A percentile compares a stretch with the other conserved stretches of the same genome.
These are phyloP conservation scores for Pelagia noctiluca DNA, from an alignment of 30 jellyfish, hydroid and myxozoan genomes.

Conservation along the genomic window DNA sequence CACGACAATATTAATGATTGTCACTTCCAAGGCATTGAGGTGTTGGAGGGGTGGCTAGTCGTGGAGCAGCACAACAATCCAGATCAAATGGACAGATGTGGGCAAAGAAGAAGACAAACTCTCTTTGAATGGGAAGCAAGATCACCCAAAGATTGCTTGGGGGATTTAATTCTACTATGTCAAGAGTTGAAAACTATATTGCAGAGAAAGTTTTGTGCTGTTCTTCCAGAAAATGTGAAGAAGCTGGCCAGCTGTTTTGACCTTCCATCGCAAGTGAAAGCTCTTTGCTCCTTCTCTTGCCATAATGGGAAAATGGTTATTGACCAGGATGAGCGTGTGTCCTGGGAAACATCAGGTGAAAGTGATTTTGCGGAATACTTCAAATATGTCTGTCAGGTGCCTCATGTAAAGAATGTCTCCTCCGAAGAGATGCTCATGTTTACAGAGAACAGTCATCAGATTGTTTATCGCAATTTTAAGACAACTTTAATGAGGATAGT, in stretches of 20 bases:
- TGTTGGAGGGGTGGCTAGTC: conserved; percentile 41
- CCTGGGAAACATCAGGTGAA: conserved; percentile 26
- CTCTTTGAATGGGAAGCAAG: conserved; percentile 20
- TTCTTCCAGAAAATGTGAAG: conserved; percentile 12
- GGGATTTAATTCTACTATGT: conserved; percentile 9
- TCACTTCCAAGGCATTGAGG: conserved; percentile 18
- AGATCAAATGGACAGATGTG: neutral
- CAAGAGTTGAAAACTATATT: conserved; percentile 5
- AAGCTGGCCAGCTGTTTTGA: conserved; percentile 29
- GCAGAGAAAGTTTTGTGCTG: conserved; percentile 20
- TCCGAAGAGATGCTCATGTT: conserved; percentile 27
- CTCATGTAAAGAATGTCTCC: conserved; percentile 20
- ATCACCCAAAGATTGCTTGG: conserved; percentile 28
- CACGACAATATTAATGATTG: conserved; percentile 18
- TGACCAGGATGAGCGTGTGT: conserved; percentile 21
- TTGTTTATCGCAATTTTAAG: conserved; percentile 21
- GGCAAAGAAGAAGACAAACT: conserved; percentile 11
- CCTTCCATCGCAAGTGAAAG: conserved; percentile 15
- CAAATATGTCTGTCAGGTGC: conserved; percentile 19
- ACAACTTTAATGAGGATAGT: conserved; percentile 15
- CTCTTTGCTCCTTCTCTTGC: conserved; percentile 25
- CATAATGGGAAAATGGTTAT: conserved; percentile 16
- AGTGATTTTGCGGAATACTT: conserved; percentile 13
- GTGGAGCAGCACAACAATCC: conserved; percentile 8
- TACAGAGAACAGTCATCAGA: conserved; percentile 23